A percentile compares a stretch with the other conserved stretches of the same genome.
These are phyloP conservation scores for Petroica traversi DNA, from an alignment of 2,113 vertebrate species.

Conservation along the genomic window DNA sequence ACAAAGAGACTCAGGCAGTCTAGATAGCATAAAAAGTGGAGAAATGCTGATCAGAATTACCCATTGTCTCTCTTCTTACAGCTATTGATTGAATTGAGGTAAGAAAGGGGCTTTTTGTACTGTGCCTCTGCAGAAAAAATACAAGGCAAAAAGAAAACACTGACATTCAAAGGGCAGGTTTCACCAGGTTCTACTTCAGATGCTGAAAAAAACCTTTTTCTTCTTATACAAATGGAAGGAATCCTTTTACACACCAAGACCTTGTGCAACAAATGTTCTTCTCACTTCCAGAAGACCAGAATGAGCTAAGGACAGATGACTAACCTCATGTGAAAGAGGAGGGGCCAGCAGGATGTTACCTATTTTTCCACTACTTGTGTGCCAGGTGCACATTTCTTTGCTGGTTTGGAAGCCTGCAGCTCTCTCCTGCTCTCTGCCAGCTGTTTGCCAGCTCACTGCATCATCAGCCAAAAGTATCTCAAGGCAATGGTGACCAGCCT, in stretches of 20 bases:
- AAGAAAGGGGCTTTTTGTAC: background rate
- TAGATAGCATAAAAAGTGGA: background rate
- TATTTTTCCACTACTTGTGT: constrained; percentile 57
- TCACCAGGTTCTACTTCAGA: background rate
- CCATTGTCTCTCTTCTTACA: background rate
- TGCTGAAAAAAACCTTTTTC: background rate
- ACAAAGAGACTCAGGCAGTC: background rate
- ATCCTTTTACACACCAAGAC: background rate
- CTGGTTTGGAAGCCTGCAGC: constrained; percentile 66
- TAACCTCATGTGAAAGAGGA: constrained; percentile 32
- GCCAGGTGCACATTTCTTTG: constrained; percentile 49
- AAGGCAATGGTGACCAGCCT: constrained; percentile 42
- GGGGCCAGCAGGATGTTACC: constrained; percentile 63
- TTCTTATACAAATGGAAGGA: background rate
- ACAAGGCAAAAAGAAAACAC: background rate
- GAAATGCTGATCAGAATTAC: background rate
- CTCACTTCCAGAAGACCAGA: constrained; percentile 57
- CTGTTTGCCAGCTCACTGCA: constrained; percentile 66
- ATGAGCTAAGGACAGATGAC: constrained; percentile 50
- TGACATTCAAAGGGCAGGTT: background rate
- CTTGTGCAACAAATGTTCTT: background rate
- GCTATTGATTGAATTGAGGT: background rate
- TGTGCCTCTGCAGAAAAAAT: background rate
- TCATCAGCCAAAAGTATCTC: constrained; percentile 69
- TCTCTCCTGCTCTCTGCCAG: constrained; percentile 72